Conservation (phyloP, 92 coral and sea anemone genomes). For the Zoanthus gigantus region DNA sequence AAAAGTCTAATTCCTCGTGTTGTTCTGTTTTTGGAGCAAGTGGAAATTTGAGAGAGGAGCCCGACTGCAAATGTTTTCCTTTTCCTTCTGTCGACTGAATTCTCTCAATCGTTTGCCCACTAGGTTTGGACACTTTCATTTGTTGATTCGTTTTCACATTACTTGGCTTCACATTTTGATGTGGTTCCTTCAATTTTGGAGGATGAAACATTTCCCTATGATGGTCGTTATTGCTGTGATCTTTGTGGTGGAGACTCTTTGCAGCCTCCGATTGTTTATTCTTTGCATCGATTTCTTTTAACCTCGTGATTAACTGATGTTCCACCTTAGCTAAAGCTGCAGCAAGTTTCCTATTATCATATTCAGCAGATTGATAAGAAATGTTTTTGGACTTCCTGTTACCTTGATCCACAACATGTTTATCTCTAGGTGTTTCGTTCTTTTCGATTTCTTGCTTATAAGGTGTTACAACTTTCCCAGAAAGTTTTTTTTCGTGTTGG, state of each 20-base stretch:
- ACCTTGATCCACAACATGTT: background rate
- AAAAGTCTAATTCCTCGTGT: background rate
- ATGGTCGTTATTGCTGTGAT: background rate
- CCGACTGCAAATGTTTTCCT: background rate
- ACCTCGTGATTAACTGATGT: constrained; percentile 36
- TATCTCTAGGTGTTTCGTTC: background rate
- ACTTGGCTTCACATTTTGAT: background rate
- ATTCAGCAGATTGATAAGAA: constrained; percentile 18
- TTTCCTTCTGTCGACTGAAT: constrained; percentile 4
- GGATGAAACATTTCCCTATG: background rate
- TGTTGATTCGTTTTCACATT: background rate
- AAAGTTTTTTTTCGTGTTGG: constrained; percentile 6
- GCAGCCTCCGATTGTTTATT: background rate
- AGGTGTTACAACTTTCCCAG: background rate
- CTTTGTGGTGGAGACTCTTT: background rate
- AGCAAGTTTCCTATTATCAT: constrained; percentile 24
- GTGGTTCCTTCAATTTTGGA: background rate
- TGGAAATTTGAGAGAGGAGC: background rate
- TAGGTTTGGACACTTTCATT: constrained; percentile 33
- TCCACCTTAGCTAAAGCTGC: constrained; percentile 35
- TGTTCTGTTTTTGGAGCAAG: constrained; percentile 15
- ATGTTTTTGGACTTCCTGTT: background rate
- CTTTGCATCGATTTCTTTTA: constrained; percentile 34
- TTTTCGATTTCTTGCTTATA: background rate
- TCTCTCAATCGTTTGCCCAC: constrained; percentile 39